A percentile compares a stretch with the other conserved stretches of the same genome.
Conservation (phyloP, 2,113 vertebrate species). For the Fukomys damarensis region DNA sequence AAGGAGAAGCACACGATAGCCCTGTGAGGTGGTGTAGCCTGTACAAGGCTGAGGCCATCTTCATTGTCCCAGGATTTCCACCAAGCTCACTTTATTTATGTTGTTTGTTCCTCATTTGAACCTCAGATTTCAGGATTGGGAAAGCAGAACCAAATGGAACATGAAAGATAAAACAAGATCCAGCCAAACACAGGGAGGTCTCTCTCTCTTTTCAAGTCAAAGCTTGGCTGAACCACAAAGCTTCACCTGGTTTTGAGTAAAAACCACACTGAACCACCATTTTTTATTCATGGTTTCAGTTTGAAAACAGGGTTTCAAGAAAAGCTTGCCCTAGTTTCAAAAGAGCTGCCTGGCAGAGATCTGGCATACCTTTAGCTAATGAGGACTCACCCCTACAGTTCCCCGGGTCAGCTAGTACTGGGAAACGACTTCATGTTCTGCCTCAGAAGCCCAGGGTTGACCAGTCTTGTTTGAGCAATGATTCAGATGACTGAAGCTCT, state of each 20-base stretch:
- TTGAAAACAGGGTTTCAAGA: constrained; percentile 78
- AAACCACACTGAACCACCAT: constrained; percentile 81
- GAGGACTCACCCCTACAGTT: not conserved
- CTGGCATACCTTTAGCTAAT: not conserved
- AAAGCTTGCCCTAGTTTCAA: constrained; percentile 75
- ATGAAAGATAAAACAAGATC: constrained; percentile 25
- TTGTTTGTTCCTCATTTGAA: constrained; percentile 44
- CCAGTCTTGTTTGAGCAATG: not conserved
- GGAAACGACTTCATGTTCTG: not conserved
- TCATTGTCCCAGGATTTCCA: not conserved
- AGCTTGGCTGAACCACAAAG: constrained; percentile 77
- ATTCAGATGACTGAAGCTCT: not conserved
- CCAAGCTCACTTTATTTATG: not conserved
- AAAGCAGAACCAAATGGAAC: constrained; percentile 61
- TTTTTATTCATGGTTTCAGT: constrained; percentile 78
- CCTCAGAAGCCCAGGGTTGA: not conserved
- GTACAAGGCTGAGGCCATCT: not conserved
- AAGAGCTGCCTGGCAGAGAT: constrained; percentile 36
- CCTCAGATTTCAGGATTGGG: constrained; percentile 51
- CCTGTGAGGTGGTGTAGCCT: not conserved
- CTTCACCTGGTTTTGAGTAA: constrained; percentile 82
- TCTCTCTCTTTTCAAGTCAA: constrained; percentile 70
- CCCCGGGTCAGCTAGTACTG: rapidly evolving
- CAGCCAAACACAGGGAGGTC: constrained; percentile 36
- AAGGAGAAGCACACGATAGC: not conserved